phyloP scores from a whole-genome alignment of 2,113 vertebrate species.

The Zosterops borbonicus region DNA sequence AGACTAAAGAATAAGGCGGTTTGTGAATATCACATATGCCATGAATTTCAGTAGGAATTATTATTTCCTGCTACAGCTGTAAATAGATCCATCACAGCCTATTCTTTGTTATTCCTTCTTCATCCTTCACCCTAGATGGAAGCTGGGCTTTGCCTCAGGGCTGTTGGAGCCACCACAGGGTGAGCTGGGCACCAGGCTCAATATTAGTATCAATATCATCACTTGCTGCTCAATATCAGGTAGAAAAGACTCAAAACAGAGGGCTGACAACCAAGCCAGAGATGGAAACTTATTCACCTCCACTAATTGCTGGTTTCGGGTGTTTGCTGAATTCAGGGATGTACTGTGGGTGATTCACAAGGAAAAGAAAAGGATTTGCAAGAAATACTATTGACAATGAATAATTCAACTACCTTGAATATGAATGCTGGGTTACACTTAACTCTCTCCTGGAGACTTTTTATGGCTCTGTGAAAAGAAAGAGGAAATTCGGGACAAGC shows the following conservation, averaged over 20 bases:
- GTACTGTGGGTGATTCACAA: conserved; percentile 16
- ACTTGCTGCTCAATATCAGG: background rate
- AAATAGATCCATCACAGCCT: conserved; percentile 54
- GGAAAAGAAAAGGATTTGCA: conserved; percentile 12
- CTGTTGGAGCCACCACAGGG: background rate
- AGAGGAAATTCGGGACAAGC: background rate
- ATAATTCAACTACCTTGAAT: conserved; percentile 61
- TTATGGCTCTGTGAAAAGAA: conserved; percentile 58
- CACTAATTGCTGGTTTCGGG: background rate
- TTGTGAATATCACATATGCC: conserved; percentile 29
- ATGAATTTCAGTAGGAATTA: conserved; percentile 50
- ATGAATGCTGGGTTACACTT: conserved; percentile 42
- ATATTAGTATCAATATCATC: background rate
- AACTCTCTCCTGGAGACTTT: conserved; percentile 14
- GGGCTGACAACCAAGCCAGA: background rate
- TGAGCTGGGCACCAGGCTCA: background rate
- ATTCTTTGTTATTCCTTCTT: conserved; percentile 32
- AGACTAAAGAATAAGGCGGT: conserved; percentile 11
- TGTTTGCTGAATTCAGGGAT: conserved; percentile 7
- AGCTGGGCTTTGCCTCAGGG: background rate
- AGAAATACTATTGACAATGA: conserved; percentile 59
- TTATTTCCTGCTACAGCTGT: conserved; percentile 47
- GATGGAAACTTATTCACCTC: background rate
- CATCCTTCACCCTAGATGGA: background rate
- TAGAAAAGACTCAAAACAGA: background rate